These are phyloP conservation scores for Trachymyrmex cornetzi DNA, from an alignment of 1,140 invertebrate genomes.

Conservation along the genomic window DNA sequence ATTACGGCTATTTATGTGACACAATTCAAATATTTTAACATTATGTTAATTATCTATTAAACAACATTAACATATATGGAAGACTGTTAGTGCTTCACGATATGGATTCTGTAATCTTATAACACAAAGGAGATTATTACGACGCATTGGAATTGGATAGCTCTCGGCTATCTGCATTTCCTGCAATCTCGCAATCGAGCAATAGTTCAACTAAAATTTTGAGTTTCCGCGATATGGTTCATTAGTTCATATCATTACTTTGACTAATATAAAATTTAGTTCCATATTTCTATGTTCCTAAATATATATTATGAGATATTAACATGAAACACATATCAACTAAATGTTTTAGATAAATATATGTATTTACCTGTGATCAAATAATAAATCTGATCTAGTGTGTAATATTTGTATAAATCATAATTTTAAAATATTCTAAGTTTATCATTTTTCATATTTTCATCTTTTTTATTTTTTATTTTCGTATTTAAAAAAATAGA, in stretches of 20 bases:
- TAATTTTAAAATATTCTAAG: neutral
- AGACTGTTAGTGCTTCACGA: conserved; percentile 6
- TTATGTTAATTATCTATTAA: conserved; percentile 7
- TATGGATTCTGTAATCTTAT: conserved; percentile 31
- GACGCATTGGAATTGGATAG: conserved; percentile 37
- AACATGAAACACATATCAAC: neutral
- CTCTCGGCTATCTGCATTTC: conserved; percentile 44
- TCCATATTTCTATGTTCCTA: neutral
- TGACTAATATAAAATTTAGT: neutral
- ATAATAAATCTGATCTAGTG: neutral
- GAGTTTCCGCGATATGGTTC: neutral
- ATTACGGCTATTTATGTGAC: neutral
- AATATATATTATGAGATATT: neutral
- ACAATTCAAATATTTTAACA: neutral
- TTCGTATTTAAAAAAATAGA: neutral
- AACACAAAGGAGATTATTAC: conserved; percentile 41
- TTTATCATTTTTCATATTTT: neutral
- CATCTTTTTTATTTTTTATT: neutral
- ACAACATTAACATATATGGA: neutral
- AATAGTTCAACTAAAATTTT: conserved; percentile 29
- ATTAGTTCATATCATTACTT: neutral
- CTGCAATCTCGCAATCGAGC: conserved; percentile 29
- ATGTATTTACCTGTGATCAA: neutral
- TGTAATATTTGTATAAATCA: no score
- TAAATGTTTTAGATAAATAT: neutral